Conservation (phyloP, 2,888 invertebrate genomes). For the Antitype chi region DNA sequence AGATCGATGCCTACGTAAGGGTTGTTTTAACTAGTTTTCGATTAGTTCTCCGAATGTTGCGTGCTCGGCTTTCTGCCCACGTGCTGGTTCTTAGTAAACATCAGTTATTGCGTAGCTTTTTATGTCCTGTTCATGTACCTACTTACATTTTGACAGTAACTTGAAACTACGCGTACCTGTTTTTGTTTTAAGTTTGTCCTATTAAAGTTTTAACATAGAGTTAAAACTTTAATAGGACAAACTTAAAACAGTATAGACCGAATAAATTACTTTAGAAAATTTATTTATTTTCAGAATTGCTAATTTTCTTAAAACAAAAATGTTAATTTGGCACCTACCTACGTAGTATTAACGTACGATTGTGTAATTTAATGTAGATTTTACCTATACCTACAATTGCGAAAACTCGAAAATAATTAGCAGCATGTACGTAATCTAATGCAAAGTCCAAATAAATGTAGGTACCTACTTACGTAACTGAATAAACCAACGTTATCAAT, state of each 20-base stretch:
- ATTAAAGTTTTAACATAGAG: not conserved
- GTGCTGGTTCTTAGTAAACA: constrained; percentile 4
- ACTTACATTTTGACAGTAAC: not conserved
- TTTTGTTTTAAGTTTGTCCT: not conserved
- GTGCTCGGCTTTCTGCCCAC: not conserved
- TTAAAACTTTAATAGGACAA: too few species aligned
- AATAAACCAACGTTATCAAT: constrained; percentile 1
- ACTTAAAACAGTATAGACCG: too few species aligned
- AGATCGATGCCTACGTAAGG: constrained; percentile 16
- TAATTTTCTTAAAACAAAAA: not conserved
- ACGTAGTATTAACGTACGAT: too few species aligned
- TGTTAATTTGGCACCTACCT: not conserved
- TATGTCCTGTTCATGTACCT: not conserved
- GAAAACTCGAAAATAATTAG: not conserved
- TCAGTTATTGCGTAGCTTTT: not conserved
- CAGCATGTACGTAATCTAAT: not conserved
- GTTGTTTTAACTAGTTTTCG: constrained; percentile 9
- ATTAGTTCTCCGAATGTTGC: constrained; percentile 18
- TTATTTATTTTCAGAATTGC: not conserved
- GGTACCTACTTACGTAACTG: not conserved
- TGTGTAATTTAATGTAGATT: too few species aligned
- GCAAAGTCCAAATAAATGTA: not conserved
- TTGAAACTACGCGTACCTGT: too few species aligned
- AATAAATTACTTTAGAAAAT: not conserved
- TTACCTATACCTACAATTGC: too few species aligned